Percentiles rank a stretch among this genome's conserved stretches.
phyloP scores from a whole-genome alignment of 1,140 invertebrate species.

The Papilio glaucus region DNA sequence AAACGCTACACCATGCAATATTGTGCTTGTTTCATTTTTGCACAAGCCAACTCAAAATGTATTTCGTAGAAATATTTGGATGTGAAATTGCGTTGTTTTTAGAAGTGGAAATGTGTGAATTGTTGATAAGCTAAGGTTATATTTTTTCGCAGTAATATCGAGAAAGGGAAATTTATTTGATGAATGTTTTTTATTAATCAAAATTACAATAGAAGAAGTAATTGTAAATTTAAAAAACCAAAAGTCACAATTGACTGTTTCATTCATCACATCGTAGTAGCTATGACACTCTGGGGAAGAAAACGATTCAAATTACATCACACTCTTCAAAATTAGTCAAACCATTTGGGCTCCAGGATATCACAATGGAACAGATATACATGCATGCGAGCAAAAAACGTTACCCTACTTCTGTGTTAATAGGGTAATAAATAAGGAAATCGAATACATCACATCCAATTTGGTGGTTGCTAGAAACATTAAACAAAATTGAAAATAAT shows the following conservation, averaged over 20 bases:
- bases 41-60: constrained; percentile 31
- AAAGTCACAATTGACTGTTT: no score
- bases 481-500: background rate
- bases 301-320: no score
- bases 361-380: no score
- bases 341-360: no score
- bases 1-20: constrained; percentile 36
- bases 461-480: background rate
- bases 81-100: constrained; percentile 33
- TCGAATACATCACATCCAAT: background rate
- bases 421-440: background rate
- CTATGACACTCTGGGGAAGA: no score
- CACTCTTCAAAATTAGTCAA: no score
- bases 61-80: constrained; percentile 37
- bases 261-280: no score
- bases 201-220: no score
- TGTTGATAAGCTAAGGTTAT: constrained; percentile 20
- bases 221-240: no score
- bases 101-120: constrained; percentile 27
- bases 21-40: constrained; percentile 39
- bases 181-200: background rate
- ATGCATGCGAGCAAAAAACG: no score
- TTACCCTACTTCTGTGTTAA: no score
- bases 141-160: background rate
- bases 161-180: background rate